Conservation (phyloP, 2,113 vertebrate species). For the Bos javanicus region DNA sequence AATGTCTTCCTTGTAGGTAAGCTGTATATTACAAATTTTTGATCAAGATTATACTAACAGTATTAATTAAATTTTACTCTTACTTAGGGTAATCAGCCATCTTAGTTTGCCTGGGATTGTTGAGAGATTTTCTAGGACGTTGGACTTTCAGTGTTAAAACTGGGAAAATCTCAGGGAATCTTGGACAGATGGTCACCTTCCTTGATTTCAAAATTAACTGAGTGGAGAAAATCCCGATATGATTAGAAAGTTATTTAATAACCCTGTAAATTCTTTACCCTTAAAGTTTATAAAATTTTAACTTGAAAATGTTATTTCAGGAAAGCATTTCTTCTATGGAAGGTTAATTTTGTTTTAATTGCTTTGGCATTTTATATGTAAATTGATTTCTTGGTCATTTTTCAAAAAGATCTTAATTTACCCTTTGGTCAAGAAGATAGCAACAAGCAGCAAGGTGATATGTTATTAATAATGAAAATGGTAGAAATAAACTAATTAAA, state of each 20-base stretch:
- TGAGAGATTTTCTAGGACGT: background rate
- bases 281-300: conserved; percentile 10
- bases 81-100: background rate
- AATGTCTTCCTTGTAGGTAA: background rate
- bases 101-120: background rate
- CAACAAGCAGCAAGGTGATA: background rate
- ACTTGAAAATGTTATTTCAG: background rate
- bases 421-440: background rate
- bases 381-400: conserved; percentile 30
- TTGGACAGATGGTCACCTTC: background rate
- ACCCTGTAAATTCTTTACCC: background rate
- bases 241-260: background rate
- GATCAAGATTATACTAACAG: background rate
- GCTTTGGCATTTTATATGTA: conserved; percentile 27
- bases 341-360: conserved; percentile 34
- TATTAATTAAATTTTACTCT: background rate
- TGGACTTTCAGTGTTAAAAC: background rate
- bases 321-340: background rate
- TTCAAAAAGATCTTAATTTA: conserved; percentile 1
- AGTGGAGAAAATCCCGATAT: background rate
- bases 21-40: background rate
- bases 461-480: conserved; percentile 38
- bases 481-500: conserved; percentile 43
- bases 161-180: background rate
- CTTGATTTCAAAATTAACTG: conserved; percentile 10